Evolutionary conservation across 2,888 invertebrate species (phyloP), one percentile per base, ranked within the genome.

Genomic region (Leptinotarsa juncta): DNA sequence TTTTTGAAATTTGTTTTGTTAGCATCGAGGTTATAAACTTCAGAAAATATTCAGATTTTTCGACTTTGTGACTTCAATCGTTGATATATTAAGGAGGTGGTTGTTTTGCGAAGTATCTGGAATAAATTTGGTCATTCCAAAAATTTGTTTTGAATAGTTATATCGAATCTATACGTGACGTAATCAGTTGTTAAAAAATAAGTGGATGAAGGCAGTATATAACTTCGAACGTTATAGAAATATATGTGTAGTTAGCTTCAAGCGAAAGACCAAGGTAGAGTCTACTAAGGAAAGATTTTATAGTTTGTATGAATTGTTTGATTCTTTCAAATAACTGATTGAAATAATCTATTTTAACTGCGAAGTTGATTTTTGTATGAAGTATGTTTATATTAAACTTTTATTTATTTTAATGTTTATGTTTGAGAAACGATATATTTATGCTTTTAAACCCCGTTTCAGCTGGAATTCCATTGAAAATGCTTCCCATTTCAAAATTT

Each of bases 381-480:
- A 42, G 62, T 32, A 62, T 55, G 68, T 53, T 55, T 68, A 55
- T 53, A 68, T 55, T 55, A 55, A 68, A 68, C 55, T 18, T 42
- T 68, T 55, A n/a, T 68, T 68, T 55, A 18, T 53, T 68, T 68
- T 20, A 12, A 50, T n/a, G 66, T 66, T 48, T 50, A 49, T 66
- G 49, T 66, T 66, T 42, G 32, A 62, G 15, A 23, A 57, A 18
- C 14, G 23, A 57, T 23, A 23, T 57, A 57, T 57, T 57, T 57
- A 57, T 57, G 20, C 23, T 12, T 57, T 57, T 7, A 14, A 57
- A 57, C 57, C 23, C 23, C 57, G 23, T 57, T 57, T 57, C 57
- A 57, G 57, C 57, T 53, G 16, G 4, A 18, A 26, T 14, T n/a
- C 0, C 15, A 60, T 60, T 60, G 3, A 14, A 26, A 60, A 4